These are phyloP conservation scores for Silurus aristotelis DNA, from an alignment of 2,797 vertebrate genomes.

Conservation along the genomic window DNA sequence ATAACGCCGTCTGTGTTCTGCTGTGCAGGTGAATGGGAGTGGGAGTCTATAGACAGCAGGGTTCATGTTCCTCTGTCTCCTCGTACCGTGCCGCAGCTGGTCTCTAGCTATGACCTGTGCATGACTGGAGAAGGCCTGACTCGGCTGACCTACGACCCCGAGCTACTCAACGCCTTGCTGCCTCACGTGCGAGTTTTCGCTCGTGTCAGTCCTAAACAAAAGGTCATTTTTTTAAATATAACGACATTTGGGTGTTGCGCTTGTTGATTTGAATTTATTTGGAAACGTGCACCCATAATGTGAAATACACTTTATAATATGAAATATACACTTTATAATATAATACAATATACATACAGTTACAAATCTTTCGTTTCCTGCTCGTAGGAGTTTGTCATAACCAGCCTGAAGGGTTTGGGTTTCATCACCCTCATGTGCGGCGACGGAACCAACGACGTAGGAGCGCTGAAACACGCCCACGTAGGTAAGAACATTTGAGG, in stretches of 20 bases:
- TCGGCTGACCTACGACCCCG: slow-evolving; percentile 70
- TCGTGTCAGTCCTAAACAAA: slow-evolving; percentile 94
- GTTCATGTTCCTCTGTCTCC: slow-evolving; percentile 70
- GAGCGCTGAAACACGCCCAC: slow-evolving; percentile 94
- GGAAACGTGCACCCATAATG: no score
- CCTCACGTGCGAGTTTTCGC: slow-evolving; percentile 91
- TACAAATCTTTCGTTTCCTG: not conserved
- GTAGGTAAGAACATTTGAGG: slow-evolving; percentile 79
- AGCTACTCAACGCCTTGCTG: slow-evolving; percentile 79
- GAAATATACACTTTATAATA: no score
- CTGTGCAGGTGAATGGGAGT: slow-evolving; percentile 79
- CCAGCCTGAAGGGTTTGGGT: slow-evolving; percentile 89
- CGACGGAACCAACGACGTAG: slow-evolving; percentile 97
- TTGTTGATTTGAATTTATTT: no score
- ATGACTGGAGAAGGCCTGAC: slow-evolving; percentile 89
- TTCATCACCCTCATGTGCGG: slow-evolving; percentile 95
- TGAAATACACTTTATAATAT: no score
- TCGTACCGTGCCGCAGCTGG: slow-evolving; percentile 68
- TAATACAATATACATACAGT: no score
- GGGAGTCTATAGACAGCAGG: slow-evolving; percentile 86
- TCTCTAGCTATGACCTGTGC: slow-evolving; percentile 81
- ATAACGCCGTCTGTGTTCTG: not conserved
- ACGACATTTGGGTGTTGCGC: no score
- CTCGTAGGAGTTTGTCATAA: slow-evolving; percentile 91
- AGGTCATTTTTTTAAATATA: slow-evolving; percentile 71